These are phyloP conservation scores for Gymnothorax reevesii DNA, from an alignment of 2,797 vertebrate species.

Conservation along the genomic window DNA sequence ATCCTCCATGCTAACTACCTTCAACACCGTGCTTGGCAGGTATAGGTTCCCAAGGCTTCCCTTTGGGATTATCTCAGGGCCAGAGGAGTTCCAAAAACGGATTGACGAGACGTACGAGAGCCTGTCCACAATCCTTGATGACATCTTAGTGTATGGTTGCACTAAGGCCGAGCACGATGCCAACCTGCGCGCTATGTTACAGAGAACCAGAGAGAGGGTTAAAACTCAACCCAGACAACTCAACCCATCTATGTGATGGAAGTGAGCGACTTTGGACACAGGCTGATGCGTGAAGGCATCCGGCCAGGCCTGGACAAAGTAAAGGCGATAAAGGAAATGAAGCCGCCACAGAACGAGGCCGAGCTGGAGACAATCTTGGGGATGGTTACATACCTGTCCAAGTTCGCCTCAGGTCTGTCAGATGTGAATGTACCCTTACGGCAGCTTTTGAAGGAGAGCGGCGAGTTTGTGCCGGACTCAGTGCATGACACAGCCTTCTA, in stretches of 20 bases:
- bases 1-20: conserved; percentile 40
- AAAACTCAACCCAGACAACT: conserved; percentile 42
- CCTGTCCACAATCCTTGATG: conserved; percentile 7
- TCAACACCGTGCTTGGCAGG: conserved; percentile 18
- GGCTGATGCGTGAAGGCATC: neutral
- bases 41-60: conserved; percentile 22
- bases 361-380: conserved; percentile 36
- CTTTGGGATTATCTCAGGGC: conserved; percentile 21
- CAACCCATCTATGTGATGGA: conserved; percentile 8
- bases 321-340: conserved; percentile 24
- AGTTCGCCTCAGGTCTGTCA: conserved; percentile 21
- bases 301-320: conserved; percentile 35
- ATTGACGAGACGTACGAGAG: conserved; percentile 33
- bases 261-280: conserved; percentile 46
- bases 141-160: conserved; percentile 28
- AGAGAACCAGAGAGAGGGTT: conserved; percentile 34
- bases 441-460: too few species aligned
- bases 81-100: conserved; percentile 32
- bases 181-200: conserved; percentile 32
- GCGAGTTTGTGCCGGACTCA: too few species aligned
- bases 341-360: conserved; percentile 17
- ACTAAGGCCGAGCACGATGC: conserved; percentile 34
- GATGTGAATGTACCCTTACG: conserved; percentile 28
- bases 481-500: conserved; percentile 36
- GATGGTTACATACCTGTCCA: conserved; percentile 32